Evolutionary conservation across 2,113 vertebrate genomes (phyloP).

Genomic region (Tinamus guttatus): DNA sequence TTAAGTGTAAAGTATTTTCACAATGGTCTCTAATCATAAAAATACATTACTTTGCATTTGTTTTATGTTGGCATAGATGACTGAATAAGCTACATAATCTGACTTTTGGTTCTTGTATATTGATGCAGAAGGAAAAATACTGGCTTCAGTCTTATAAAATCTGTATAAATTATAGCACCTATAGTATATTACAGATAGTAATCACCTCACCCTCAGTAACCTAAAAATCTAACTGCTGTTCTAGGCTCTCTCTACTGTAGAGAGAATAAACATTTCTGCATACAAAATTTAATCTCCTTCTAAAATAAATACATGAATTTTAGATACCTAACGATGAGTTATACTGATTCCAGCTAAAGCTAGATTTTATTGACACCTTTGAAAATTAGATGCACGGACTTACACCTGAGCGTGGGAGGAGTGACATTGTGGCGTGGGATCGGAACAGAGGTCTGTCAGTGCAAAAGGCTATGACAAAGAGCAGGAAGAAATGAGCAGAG

Average conservation of each 20-base stretch:
- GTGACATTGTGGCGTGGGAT: background rate
- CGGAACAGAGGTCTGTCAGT: background rate
- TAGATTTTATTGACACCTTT: background rate
- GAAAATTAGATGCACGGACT: background rate
- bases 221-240: background rate
- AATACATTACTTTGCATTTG: background rate
- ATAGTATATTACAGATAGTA: background rate
- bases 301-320: background rate
- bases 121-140: background rate
- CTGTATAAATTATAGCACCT: background rate
- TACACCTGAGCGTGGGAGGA: background rate
- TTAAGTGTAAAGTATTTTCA: background rate
- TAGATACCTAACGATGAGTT: background rate
- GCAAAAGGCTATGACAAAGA: background rate
- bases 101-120: background rate
- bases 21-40: background rate
- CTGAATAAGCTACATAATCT: background rate
- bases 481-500: background rate
- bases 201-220: background rate
- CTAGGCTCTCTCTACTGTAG: background rate
- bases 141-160: background rate
- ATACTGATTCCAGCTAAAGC: background rate
- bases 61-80: background rate
- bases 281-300: background rate
- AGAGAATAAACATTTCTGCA: background rate